These are phyloP conservation scores for Rhadinocentrus ornatus DNA, from an alignment of 2,797 vertebrate genomes.

Conservation along the genomic window DNA sequence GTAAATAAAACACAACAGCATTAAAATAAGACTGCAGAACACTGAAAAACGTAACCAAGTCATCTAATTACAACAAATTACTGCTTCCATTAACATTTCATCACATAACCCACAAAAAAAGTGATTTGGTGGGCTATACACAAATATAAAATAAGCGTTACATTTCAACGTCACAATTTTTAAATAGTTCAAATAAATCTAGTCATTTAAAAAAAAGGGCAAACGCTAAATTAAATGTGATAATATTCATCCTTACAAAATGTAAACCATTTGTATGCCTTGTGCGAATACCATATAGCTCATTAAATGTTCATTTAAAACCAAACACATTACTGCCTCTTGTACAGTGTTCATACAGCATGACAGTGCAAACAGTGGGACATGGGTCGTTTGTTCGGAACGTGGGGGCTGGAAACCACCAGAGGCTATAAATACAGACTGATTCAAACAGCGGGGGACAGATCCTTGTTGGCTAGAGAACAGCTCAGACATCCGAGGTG, in stretches of 20 bases:
- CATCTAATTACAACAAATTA: conserved; percentile 28
- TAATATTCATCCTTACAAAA: conserved; percentile 14
- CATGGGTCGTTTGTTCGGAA: conserved; percentile 47
- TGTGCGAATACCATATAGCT: not conserved
- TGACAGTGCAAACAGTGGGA: conserved; percentile 19
- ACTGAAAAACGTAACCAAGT: conserved; percentile 11
- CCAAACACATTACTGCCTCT: conserved; percentile 5
- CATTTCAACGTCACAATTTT: conserved; percentile 27
- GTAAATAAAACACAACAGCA: conserved; percentile 11
- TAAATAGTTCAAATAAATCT: not conserved
- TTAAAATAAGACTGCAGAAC: conserved; percentile 16
- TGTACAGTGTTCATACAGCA: conserved; percentile 12
- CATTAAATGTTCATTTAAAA: conserved; percentile 14
- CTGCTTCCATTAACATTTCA: conserved; percentile 18
- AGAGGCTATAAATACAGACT: conserved; percentile 61
- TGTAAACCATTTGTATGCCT: conserved; percentile 26
- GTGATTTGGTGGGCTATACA: not conserved
- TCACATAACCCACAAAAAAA: not conserved
- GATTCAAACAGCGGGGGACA: conserved; percentile 43
- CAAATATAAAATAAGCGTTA: conserved; percentile 15
- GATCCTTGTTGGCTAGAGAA: conserved; percentile 59
- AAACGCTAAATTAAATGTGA: conserved; percentile 13
- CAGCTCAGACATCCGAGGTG: conserved; percentile 42
- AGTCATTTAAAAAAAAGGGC: conserved; percentile 12
- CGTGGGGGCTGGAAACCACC: conserved; percentile 47